These are phyloP conservation scores for Camponotus floridanus DNA, from an alignment of 1,140 invertebrate species.

Conservation along the genomic window DNA sequence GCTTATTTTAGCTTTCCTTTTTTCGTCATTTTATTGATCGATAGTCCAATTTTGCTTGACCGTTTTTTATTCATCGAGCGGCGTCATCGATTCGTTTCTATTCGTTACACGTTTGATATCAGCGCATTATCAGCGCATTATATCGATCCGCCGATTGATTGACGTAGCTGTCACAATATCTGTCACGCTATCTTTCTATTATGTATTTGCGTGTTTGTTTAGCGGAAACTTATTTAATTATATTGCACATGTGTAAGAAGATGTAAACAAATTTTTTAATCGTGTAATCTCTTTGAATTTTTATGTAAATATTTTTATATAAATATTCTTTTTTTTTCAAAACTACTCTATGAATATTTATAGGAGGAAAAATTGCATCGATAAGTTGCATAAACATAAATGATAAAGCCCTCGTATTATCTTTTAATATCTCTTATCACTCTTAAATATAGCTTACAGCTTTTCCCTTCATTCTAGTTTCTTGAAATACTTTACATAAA, in stretches of 20 bases:
- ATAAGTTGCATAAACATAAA: neutral
- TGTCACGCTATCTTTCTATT: slow-evolving; percentile 11
- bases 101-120: slow-evolving; percentile 20
- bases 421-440: too few relatives aligned
- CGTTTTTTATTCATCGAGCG: slow-evolving; percentile 29
- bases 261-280: neutral
- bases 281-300: neutral
- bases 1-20: neutral
- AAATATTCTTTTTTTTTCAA: neutral
- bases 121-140: slow-evolving; percentile 25
- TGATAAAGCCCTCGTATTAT: too few relatives aligned
- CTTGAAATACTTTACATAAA: too few relatives aligned
- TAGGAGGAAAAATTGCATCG: slow-evolving; percentile 5
- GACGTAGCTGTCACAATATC: neutral
- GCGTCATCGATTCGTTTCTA: slow-evolving; percentile 9
- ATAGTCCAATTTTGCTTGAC: slow-evolving; percentile 10
- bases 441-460: too few relatives aligned
- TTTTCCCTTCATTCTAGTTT: too few relatives aligned
- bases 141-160: slow-evolving; percentile 50
- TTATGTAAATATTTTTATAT: neutral
- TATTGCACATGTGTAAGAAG: neutral
- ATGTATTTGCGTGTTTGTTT: neutral
- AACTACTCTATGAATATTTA: neutral
- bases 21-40: neutral
- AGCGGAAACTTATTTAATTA: slow-evolving; percentile 26